A percentile compares a stretch with the other conserved stretches of the same genome.
phyloP scores from a whole-genome alignment of 2,113 vertebrate species.

The Lutjanus erythropterus region DNA sequence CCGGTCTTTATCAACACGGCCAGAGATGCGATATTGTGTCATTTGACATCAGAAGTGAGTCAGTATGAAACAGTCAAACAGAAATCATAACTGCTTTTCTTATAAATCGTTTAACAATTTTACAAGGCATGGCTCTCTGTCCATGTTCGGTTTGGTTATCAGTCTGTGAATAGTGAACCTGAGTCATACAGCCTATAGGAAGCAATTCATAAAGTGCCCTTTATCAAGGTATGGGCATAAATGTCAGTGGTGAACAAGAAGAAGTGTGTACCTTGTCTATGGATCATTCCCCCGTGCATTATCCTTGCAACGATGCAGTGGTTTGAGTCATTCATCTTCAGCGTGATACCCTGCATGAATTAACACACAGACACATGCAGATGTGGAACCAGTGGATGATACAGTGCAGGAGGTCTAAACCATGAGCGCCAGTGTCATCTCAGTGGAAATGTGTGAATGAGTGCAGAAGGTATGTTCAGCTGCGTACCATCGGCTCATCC shows the following conservation, averaged over 20 bases:
- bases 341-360: conserved; percentile 92
- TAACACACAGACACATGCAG: conserved; percentile 12
- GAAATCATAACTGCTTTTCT: background rate
- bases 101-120: background rate
- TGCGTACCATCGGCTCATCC: conserved; percentile 94
- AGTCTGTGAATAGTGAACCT: background rate
- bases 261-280: conserved; percentile 92
- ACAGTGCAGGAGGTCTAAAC: background rate
- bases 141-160: background rate
- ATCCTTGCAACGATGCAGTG: conserved; percentile 99
- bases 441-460: background rate
- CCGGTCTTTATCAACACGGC: background rate
- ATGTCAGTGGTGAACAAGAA: background rate
- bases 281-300: conserved; percentile 99
- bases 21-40: background rate
- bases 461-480: background rate
- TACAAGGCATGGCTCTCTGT: background rate
- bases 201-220: no score
- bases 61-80: background rate
- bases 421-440: background rate
- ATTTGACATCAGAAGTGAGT: background rate
- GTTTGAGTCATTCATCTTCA: conserved; percentile 99
- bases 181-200: background rate
- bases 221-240: background rate
- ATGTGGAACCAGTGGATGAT: background rate